Evolutionary conservation across 2,888 invertebrate species (phyloP).

Genomic region (Xylophagus ater): DNA sequence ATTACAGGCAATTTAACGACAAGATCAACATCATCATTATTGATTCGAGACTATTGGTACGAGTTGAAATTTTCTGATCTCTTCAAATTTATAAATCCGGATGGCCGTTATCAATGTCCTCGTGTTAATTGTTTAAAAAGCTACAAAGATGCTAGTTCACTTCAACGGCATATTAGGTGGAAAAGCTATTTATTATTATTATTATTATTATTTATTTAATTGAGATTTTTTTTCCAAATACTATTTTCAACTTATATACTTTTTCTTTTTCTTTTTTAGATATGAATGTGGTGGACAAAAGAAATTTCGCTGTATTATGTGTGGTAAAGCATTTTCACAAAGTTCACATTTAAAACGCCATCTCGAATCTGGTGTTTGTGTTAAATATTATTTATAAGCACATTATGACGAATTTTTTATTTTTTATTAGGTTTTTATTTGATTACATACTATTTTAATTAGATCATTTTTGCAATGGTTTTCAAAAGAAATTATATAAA

Average conservation of each 20-base stretch:
- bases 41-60: slow-evolving; percentile 36
- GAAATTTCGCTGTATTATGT: slow-evolving; percentile 54
- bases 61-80: slow-evolving; percentile 40
- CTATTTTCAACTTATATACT: background rate
- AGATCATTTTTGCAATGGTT: too few relatives aligned
- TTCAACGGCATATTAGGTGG: slow-evolving; percentile 41
- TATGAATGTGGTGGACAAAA: slow-evolving; percentile 61
- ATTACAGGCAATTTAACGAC: slow-evolving; percentile 10
- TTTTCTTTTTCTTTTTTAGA: slow-evolving; percentile 30
- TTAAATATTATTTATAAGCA: slow-evolving; percentile 42
- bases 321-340: slow-evolving; percentile 55
- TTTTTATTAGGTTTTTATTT: too few relatives aligned
- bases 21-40: slow-evolving; percentile 3
- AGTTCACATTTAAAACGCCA: slow-evolving; percentile 53
- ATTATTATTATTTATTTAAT: slow-evolving; percentile 9
- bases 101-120: slow-evolving; percentile 40
- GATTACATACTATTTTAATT: too few relatives aligned
- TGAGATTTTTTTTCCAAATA: background rate
- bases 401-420: too few relatives aligned
- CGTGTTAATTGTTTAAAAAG: slow-evolving; percentile 39
- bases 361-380: slow-evolving; percentile 41
- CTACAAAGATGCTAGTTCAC: slow-evolving; percentile 41
- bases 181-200: slow-evolving; percentile 14
- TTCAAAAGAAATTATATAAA: too few relatives aligned
- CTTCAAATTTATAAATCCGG: slow-evolving; percentile 39